Base-by-base conservation (phyloP, 1,140 invertebrate species). In the Aphaenogaster ashmeadi region DNA sequence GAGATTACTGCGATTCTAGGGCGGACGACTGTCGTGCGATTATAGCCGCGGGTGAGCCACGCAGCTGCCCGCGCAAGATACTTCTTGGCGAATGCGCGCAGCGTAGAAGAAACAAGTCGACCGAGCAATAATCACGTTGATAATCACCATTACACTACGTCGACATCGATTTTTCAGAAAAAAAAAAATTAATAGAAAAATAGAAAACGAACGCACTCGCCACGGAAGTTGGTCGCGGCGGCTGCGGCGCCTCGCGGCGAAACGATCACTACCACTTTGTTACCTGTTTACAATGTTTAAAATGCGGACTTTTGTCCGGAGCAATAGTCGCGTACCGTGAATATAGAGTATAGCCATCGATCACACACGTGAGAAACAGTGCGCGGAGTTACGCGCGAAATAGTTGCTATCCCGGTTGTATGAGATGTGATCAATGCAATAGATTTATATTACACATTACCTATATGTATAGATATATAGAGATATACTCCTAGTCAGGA, bases 271-370 rank as follows among this genome's bases (percentile, higher is more conserved):
- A 95, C 93, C 93, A 95, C 93, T 95, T 95, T 95, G 94, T 95
- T 95, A 95, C 93, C 93, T 94, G 93, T 95, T 95, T 93, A 95
- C 93, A 93, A 93, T 94, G 94, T 94, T 94, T 95, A 95, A 94
- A 89, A 89, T 79, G 84, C 91, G 94, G 94, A 94, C 91, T 94
- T 94, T 94, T 94, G 94, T 94, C 92, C 92, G 90, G 91, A 94
- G 93, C 93, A 94, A 94, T 93, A 93, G 93, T 93, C 90, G 80
- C 77, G 89, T 87, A 93, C 92, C 85, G 88, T 89, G 90, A 81
- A 92, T 92, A 90, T 69, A 93, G 83, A 89, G 71, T 87, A 92
- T 90, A 92, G 79, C 85, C 88, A 91, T 91, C 84, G 91, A 88
- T 89, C 89, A 90, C 75, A 44, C 66, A 44, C 54, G 67, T 89